Percentiles rank a stretch among this genome's conserved stretches.
phyloP scores from a whole-genome alignment of 2,797 vertebrate species.

The Anguilla megastoma region DNA sequence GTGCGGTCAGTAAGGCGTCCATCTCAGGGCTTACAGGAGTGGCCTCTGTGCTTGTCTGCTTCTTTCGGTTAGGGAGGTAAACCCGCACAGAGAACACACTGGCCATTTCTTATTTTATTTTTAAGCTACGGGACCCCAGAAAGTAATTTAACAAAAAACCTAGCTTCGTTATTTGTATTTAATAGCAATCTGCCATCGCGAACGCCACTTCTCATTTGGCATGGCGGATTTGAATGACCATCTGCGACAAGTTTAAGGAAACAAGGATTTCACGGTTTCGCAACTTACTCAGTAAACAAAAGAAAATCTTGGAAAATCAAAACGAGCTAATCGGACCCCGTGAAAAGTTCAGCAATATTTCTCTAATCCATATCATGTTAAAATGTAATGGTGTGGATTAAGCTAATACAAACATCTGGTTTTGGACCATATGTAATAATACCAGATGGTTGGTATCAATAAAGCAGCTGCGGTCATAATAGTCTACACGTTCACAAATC shows the following conservation, averaged over 20 bases:
- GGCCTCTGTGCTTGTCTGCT: neutral
- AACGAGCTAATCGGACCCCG: neutral
- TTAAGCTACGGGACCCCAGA: neutral
- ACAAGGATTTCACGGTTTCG: neutral
- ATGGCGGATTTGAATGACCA: neutral
- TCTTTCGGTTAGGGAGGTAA: neutral
- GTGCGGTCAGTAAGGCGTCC: neutral
- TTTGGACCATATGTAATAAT: neutral
- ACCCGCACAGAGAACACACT: neutral
- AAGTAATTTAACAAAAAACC: neutral
- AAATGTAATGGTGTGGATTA: slow-evolving; percentile 5
- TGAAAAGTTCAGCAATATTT: slow-evolving; percentile 5
- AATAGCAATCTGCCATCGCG: neutral
- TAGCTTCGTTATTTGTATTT: neutral
- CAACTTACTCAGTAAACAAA: neutral
- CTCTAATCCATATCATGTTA: neutral
- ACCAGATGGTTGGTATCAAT: neutral
- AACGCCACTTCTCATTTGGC: neutral
- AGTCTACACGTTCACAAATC: neutral
- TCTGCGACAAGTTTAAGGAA: neutral
- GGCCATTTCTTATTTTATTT: neutral
- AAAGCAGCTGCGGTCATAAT: slow-evolving; percentile 12
- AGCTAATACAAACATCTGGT: slow-evolving; percentile 15
- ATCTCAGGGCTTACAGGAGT: neutral
- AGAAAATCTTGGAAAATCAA: neutral